These are phyloP conservation scores for Apteryx owenii DNA, from an alignment of 2,113 vertebrate species.

Conservation along the genomic window DNA sequence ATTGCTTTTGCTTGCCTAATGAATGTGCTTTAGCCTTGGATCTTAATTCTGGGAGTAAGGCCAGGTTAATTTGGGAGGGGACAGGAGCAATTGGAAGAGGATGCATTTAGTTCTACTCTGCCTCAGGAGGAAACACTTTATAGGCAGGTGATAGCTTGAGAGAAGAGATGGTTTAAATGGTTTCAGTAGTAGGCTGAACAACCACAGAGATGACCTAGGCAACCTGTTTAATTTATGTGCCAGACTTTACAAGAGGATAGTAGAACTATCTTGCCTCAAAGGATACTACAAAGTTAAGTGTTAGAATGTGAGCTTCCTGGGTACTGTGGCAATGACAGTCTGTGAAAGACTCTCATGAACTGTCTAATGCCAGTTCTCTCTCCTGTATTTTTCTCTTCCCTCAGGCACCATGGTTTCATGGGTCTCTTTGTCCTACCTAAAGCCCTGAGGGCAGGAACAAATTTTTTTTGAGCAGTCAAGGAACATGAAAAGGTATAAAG, in stretches of 20 bases:
- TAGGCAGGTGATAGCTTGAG: not conserved
- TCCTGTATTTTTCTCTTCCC: not conserved
- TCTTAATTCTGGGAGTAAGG: not conserved
- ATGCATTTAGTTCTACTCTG: not conserved
- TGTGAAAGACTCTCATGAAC: not conserved
- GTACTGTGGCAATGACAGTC: not conserved
- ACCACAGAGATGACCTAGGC: not conserved
- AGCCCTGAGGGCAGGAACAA: not conserved
- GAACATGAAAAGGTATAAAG: not conserved
- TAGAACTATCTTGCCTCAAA: not conserved
- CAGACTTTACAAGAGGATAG: not conserved
- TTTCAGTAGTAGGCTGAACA: not conserved
- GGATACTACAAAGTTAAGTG: not conserved
- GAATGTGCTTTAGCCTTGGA: not conserved
- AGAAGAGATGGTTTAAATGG: not conserved
- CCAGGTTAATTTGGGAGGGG: not conserved
- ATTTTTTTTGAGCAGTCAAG: not conserved
- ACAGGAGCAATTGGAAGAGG: not conserved
- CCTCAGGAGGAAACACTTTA: not conserved
- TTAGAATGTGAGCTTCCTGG: not conserved
- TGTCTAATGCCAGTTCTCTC: not conserved
- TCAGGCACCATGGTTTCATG: not conserved
- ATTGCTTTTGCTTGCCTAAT: fast-evolving
- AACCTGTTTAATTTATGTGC: not conserved
- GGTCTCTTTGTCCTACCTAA: not conserved